Evolutionary conservation across 2,113 vertebrate genomes (phyloP).

Genomic region (Neogobius melanostomus): DNA sequence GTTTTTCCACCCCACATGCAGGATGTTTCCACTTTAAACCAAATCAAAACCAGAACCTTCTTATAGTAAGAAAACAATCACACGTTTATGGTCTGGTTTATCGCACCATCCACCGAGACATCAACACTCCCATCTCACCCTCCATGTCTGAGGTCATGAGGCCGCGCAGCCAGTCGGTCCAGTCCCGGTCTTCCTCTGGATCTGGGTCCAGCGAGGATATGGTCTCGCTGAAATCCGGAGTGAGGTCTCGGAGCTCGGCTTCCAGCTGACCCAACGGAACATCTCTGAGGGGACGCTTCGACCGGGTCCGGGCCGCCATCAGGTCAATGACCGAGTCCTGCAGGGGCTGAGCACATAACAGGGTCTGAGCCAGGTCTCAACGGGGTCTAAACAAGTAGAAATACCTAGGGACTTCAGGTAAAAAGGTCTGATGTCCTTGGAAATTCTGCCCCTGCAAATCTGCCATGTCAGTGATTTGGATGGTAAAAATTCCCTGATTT

Average conservation of each 20-base stretch:
- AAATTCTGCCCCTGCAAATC: no score
- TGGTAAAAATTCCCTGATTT: no score
- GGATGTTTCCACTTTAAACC: no score
- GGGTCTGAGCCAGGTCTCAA: neutral
- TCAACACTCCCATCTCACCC: conserved; percentile 75
- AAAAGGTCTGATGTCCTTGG: no score
- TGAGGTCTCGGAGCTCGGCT: conserved; percentile 91
- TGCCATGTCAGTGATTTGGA: no score
- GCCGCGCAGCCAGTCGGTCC: conserved; percentile 91
- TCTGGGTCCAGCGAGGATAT: neutral
- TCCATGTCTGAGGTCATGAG: conserved; percentile 88
- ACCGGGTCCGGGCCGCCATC: conserved; percentile 89
- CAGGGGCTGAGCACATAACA: conserved; percentile 25
- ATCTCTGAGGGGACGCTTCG: conserved; percentile 88
- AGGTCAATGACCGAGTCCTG: conserved; percentile 73
- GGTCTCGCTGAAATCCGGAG: conserved; percentile 81
- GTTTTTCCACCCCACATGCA: no score
- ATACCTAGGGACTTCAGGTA: no score
- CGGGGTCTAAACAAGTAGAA: neutral
- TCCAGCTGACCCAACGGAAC: conserved; percentile 89
- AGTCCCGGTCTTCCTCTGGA: conserved; percentile 87
- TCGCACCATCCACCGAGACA: no score
- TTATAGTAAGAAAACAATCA: no score
- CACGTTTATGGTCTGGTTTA: no score
- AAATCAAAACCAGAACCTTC: no score